These are phyloP conservation scores for Eubucco bourcierii DNA, from an alignment of 2,113 vertebrate genomes.

Conservation along the genomic window DNA sequence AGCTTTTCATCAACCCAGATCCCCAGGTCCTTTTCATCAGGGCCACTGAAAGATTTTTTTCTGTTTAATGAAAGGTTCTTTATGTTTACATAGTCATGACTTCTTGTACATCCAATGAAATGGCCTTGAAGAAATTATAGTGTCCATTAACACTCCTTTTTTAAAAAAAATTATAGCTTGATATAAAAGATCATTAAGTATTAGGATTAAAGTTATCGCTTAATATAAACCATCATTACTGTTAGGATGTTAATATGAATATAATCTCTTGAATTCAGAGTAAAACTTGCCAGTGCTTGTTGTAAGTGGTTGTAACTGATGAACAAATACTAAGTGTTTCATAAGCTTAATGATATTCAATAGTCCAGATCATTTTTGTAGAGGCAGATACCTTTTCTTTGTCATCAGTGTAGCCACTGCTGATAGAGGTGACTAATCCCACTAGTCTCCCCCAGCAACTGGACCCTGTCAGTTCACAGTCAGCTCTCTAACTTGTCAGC, in stretches of 20 bases:
- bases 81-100: neutral
- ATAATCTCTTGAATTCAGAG: neutral
- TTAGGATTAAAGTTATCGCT: neutral
- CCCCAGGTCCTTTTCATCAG: too few relatives aligned
- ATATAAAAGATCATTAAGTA: neutral
- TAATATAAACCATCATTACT: neutral
- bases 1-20: too few relatives aligned
- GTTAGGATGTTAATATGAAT: neutral
- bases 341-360: neutral
- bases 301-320: neutral
- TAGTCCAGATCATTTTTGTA: neutral
- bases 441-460: neutral
- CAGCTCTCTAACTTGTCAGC: neutral
- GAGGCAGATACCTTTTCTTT: neutral
- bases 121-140: neutral
- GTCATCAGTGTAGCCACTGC: neutral
- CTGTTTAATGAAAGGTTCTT: neutral
- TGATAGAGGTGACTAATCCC: neutral
- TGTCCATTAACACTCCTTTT: slow-evolving; percentile 2
- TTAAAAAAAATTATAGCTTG: neutral
- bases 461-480: neutral
- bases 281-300: neutral
- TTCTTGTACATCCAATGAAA: neutral
- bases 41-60: neutral
- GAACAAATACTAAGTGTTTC: neutral